Percentiles rank a stretch among this genome's conserved stretches.
phyloP scores from a whole-genome alignment of 1,140 invertebrate genomes.

The Tachypleus tridentatus region DNA sequence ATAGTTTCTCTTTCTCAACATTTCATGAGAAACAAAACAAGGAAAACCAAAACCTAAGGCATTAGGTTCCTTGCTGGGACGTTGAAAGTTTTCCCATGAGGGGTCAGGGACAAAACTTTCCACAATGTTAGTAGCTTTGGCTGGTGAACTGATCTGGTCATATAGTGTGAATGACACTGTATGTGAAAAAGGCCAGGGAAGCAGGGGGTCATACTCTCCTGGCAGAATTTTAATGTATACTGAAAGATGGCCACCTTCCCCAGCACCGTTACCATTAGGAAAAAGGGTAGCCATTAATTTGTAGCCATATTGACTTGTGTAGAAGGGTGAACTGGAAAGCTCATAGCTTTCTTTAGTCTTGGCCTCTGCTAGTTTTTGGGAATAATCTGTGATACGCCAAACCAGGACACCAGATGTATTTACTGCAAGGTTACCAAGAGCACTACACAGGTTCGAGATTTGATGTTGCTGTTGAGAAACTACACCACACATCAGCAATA shows the following conservation, averaged over 20 bases:
- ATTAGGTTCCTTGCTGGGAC: conserved; percentile 75
- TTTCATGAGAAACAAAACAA: conserved; percentile 82
- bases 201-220: conserved; percentile 83
- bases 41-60: conserved; percentile 89
- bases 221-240: conserved; percentile 89
- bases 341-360: conserved; percentile 80
- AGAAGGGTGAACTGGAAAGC: conserved; percentile 79
- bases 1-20: conserved; percentile 77
- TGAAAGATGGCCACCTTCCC: conserved; percentile 80
- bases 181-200: conserved; percentile 89
- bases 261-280: conserved; percentile 86
- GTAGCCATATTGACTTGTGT: conserved; percentile 90
- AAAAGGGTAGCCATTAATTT: conserved; percentile 85
- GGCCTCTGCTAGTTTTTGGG: conserved; percentile 73
- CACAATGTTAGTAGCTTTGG: conserved; percentile 65
- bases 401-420: conserved; percentile 72
- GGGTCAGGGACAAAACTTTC: conserved; percentile 90
- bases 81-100: conserved; percentile 89
- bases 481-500: conserved; percentile 67
- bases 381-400: conserved; percentile 82
- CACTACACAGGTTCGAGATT: conserved; percentile 63
- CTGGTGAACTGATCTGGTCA: conserved; percentile 66
- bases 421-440: conserved; percentile 58
- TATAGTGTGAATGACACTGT: conserved; percentile 86
- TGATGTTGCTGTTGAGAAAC: conserved; percentile 76